Percentiles rank a stretch among this genome's conserved stretches.
Conservation (phyloP, 2,113 vertebrate species). For the Antennarius striatus region DNA sequence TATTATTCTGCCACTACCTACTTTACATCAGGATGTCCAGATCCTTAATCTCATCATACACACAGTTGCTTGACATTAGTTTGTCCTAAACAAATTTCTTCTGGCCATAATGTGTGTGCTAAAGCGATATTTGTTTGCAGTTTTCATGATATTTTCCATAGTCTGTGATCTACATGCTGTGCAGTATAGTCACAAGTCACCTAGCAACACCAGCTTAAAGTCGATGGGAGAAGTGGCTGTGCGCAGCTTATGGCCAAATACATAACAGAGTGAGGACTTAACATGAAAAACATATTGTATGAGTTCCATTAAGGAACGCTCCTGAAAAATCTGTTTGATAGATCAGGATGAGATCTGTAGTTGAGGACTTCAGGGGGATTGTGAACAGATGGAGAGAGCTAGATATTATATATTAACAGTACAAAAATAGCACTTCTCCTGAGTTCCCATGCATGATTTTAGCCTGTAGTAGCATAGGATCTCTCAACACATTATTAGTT, state of each 20-base stretch:
- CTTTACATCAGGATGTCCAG: not conserved
- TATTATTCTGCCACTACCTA: conserved; percentile 1
- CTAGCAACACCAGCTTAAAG: conserved; percentile 47
- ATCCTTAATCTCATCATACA: not conserved
- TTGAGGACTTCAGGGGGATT: not conserved
- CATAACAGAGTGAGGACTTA: conserved; percentile 21
- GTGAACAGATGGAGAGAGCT: not conserved
- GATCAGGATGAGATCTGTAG: not conserved
- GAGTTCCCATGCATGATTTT: too few species aligned
- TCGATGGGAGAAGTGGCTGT: conserved; percentile 21
- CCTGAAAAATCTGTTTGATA: not conserved
- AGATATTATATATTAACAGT: not conserved
- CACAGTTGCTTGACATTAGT: not conserved
- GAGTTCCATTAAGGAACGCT: conserved; percentile 28
- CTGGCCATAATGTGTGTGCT: not conserved
- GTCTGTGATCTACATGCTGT: conserved; percentile 2
- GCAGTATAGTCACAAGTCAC: conserved; percentile 31
- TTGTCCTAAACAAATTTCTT: not conserved
- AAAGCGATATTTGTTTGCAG: not conserved
- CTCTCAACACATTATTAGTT: too few species aligned
- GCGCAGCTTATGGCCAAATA: conserved; percentile 45
- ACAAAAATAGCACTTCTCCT: too few species aligned
- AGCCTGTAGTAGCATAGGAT: too few species aligned
- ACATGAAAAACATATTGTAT: conserved; percentile 23
- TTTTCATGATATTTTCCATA: conserved; percentile 7